Conservation (phyloP, 2,797 vertebrate species). For the Eulemur mongoz region DNA sequence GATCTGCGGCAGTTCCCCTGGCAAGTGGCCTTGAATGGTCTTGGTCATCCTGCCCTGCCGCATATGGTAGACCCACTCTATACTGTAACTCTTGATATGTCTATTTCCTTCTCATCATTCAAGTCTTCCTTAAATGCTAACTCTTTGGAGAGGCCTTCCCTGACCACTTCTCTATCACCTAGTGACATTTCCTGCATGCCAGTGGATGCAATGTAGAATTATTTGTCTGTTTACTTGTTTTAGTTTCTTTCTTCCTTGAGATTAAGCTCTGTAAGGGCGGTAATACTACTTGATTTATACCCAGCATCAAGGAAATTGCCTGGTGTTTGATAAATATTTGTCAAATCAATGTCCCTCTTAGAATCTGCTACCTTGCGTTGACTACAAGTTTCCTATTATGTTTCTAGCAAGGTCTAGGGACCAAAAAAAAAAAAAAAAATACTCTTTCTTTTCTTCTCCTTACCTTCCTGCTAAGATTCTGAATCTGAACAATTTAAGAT, state of each 20-base stretch:
- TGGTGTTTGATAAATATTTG: not conserved
- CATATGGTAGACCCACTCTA: not conserved
- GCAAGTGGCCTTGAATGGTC: rapidly evolving
- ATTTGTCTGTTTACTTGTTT: not conserved
- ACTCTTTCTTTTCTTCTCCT: not conserved
- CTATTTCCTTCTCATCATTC: not conserved
- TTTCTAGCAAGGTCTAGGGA: not conserved
- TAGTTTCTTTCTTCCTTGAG: not conserved
- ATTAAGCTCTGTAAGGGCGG: not conserved
- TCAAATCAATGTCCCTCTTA: not conserved
- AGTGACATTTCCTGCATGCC: not conserved
- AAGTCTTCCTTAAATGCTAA: not conserved
- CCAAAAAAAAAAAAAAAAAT: not conserved
- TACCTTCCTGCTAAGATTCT: not conserved
- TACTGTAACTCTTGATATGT: not conserved
- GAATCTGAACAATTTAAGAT: not conserved
- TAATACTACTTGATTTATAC: not conserved
- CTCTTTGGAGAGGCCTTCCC: not conserved
- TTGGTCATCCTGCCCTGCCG: not conserved
- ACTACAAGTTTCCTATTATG: not conserved
- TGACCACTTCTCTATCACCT: not conserved
- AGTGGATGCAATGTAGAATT: not conserved
- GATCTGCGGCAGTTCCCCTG: not conserved
- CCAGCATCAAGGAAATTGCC: not conserved
- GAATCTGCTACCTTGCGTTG: not conserved